phyloP scores from a whole-genome alignment of 2,797 vertebrate genomes.

The Alca torda region DNA sequence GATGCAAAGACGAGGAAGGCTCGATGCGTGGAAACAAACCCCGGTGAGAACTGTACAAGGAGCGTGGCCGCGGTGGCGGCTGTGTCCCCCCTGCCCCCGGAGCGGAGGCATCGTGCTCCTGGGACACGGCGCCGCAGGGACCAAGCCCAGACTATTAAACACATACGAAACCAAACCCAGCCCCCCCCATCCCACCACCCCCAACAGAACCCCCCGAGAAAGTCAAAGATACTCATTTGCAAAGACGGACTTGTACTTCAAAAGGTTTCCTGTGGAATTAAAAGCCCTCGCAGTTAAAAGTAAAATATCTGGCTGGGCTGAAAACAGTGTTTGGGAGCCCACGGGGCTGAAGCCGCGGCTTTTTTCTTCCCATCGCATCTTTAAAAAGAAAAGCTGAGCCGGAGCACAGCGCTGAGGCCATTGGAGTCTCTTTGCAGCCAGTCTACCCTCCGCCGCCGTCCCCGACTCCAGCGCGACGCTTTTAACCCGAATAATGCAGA shows the following conservation, averaged over 20 bases:
- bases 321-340: not conserved
- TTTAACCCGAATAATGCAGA: not conserved
- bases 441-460: not conserved
- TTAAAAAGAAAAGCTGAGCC: not conserved
- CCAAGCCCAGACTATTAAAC: not conserved
- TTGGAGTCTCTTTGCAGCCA: not conserved
- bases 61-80: not conserved
- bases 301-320: not conserved
- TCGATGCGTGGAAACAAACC: not conserved
- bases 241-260: not conserved
- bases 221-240: not conserved
- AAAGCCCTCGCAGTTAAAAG: not conserved
- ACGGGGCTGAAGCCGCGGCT: not conserved
- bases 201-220: not conserved
- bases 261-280: not conserved
- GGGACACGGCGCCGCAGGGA: not conserved
- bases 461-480: not conserved
- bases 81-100: not conserved
- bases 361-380: not conserved
- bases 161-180: not conserved
- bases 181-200: not conserved
- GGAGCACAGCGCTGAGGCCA: not conserved
- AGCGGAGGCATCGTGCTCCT: not conserved
- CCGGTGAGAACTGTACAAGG: conserved; percentile 55
- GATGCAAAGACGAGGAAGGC: not conserved